Evolutionary conservation across 2,797 vertebrate genomes (phyloP), one percentile per base, ranked within the genome.

Genomic region (Protonibea diacanthus): DNA sequence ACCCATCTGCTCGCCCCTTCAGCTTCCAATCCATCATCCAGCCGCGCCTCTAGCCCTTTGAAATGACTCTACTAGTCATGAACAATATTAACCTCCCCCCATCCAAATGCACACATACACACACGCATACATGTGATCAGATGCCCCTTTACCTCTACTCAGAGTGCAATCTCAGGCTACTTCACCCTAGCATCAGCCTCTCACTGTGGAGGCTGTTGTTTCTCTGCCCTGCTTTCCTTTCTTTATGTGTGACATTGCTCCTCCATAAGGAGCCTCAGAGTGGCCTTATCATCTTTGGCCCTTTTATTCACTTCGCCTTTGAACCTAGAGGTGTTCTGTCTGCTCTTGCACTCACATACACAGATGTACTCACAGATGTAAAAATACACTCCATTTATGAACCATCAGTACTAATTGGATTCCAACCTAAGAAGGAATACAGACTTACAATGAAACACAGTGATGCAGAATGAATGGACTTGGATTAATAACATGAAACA

Each of bases 161-260:
- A 89, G 91, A 92, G 92, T 81, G 91, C 94, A 96, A 95, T 96
- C 95, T 94, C 89, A 83, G 91, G 87, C 92, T 95, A 94, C 95
- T 96, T 95, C 95, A 95, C 88, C 89, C 80, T 64, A 81, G 89
- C 93, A 90, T 91, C 92, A 88, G 89, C 89, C 92, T 86, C 92
- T 91, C 85, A 74, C 83, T 76, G 76, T 82, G 86, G 86, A 91
- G 47, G 74, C 88, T 87, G 94, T 95, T 95, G 94, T 95, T 94
- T 93, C 94, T 93, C 85, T 85, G 86, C 85, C 78, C 86, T 85
- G 89, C 92, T 92, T 90, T 90, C 87, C 90, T 93, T 94, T 94
- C 92, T 93, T 95, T 88, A 91, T 89, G 80, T 82, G 88, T 87
- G 89, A 93, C 90, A 93, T 94, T 89, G 92, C 90, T 94, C 77